A percentile compares a stretch with the other conserved stretches of the same genome.
Conservation (phyloP, 2,113 vertebrate species). For the Leptobrachium ailaonicum region DNA sequence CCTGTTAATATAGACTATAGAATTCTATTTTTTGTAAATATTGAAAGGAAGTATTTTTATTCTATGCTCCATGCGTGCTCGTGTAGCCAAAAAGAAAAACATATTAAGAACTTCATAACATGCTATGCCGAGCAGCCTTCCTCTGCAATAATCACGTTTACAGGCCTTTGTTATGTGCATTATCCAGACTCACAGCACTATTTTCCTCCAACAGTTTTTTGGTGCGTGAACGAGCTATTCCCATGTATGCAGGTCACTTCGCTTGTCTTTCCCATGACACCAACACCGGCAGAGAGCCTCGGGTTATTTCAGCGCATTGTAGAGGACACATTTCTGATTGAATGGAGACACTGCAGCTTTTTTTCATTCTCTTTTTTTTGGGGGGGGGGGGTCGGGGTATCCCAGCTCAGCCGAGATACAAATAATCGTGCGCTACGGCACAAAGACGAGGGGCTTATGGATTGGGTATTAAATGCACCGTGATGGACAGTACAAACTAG, state of each 20-base stretch:
- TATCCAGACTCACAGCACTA: constrained; percentile 59
- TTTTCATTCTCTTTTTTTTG: constrained; percentile 32
- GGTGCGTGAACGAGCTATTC: constrained; percentile 62
- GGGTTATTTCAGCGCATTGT: constrained; percentile 59
- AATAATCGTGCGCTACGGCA: constrained; percentile 62
- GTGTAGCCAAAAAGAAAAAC: too few relatives aligned
- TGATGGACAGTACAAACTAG: constrained; percentile 56
- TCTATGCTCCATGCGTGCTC: too few relatives aligned
- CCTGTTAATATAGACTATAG: too few relatives aligned
- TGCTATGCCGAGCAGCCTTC: background rate
- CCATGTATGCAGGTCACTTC: constrained; percentile 62
- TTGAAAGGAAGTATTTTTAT: too few relatives aligned
- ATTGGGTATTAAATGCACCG: constrained; percentile 69
- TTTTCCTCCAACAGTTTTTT: constrained; percentile 50
- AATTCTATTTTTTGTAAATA: too few relatives aligned
- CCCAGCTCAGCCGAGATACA: constrained; percentile 56
- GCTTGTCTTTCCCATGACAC: constrained; percentile 77
- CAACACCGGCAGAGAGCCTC: constrained; percentile 50
- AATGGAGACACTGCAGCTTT: constrained; percentile 61
- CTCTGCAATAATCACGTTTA: constrained; percentile 59
- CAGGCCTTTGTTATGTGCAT: constrained; percentile 68
- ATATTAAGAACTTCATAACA: too few relatives aligned
- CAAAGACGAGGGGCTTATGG: background rate
- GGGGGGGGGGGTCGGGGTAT: constrained; percentile 22
- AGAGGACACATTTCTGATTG: constrained; percentile 67